phyloP scores from a whole-genome alignment of 2,113 vertebrate species.

The Echinops telfairi region DNA sequence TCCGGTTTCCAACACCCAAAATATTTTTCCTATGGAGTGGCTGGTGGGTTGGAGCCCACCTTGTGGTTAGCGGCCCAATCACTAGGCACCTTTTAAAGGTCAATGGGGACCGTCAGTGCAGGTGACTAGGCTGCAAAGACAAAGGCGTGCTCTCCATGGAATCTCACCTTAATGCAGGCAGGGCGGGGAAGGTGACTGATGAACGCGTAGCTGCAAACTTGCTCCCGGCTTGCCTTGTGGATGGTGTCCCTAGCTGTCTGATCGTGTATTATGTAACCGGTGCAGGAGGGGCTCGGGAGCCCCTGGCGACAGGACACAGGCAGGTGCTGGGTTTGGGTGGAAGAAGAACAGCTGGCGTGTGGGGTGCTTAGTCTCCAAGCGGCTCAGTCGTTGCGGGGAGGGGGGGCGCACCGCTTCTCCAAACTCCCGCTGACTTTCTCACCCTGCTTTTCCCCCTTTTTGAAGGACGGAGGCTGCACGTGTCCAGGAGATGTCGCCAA shows the following conservation, averaged over 20 bases:
- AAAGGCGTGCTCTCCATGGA: too few relatives aligned
- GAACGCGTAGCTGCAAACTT: background rate
- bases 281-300: background rate
- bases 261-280: background rate
- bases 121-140: background rate
- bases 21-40: too few relatives aligned
- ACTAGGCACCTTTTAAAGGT: background rate
- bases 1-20: too few relatives aligned
- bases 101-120: background rate
- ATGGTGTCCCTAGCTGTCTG: accelerated
- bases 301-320: background rate
- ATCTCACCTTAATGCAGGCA: background rate
- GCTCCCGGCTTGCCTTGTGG: background rate
- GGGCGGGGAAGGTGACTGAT: background rate
- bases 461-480: conserved; percentile 97
- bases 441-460: conserved; percentile 57
- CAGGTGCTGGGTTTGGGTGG: background rate
- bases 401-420: too few relatives aligned
- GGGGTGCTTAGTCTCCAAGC: background rate
- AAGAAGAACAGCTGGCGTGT: background rate
- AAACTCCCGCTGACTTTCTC: conserved; percentile 13
- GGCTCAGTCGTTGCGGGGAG: too few relatives aligned
- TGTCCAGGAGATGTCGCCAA: conserved; percentile 99
- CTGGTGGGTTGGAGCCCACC: too few relatives aligned
- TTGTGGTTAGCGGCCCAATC: too few relatives aligned